Percentiles rank a stretch among this genome's conserved stretches.
Evolutionary conservation across 53 echinoderm and acorn worm species (phyloP).

Genomic region (Apostichopus leukothele): DNA sequence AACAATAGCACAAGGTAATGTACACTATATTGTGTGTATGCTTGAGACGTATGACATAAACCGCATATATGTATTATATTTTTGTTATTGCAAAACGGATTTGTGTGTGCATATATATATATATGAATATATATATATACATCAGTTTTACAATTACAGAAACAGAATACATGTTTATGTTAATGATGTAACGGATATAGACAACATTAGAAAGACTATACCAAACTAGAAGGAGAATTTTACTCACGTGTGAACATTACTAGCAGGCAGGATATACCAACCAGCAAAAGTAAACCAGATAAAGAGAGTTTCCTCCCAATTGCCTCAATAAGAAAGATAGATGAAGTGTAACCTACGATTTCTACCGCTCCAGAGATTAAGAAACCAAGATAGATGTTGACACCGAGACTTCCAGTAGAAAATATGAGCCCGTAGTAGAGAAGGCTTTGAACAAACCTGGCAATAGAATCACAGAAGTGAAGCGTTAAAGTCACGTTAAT

Average conservation of each 20-base stretch:
- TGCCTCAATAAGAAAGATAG: neutral
- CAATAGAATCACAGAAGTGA: neutral
- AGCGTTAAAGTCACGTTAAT: no score
- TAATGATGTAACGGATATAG: no score
- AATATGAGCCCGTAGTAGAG: slow-evolving; percentile 41
- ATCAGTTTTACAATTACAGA: no score
- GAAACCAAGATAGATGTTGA: slow-evolving; percentile 13
- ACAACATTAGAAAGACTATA: no score
- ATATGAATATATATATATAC: no score
- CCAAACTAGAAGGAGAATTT: neutral
- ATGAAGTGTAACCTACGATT: slow-evolving; percentile 2
- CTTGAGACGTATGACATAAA: no score
- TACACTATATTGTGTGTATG: no score
- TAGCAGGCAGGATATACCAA: slow-evolving; percentile 15
- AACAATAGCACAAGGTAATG: no score
- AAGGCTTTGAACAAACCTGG: slow-evolving; percentile 40
- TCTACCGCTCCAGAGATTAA: slow-evolving; percentile 41
- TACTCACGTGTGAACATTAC: slow-evolving; percentile 31
- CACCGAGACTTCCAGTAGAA: slow-evolving; percentile 42
- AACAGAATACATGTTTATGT: no score
- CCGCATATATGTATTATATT: no score
- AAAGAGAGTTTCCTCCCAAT: slow-evolving; percentile 6
- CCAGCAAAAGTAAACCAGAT: slow-evolving; percentile 3
- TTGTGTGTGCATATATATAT: no score
- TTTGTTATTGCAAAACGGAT: no score